phyloP scores from a whole-genome alignment of 1,140 invertebrate species.

The Drosophila sp. region DNA sequence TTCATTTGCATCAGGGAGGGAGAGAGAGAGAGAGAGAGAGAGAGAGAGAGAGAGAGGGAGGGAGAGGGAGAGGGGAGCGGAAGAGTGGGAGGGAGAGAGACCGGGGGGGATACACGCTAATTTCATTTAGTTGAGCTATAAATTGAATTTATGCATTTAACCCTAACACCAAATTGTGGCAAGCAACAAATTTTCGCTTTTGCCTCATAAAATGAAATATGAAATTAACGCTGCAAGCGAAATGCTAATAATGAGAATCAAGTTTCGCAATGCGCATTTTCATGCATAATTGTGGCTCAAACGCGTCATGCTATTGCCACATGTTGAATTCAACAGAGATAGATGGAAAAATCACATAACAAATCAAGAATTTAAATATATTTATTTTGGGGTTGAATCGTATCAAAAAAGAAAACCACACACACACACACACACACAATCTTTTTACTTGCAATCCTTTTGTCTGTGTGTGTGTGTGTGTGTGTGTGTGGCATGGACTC shows the following conservation, averaged over 20 bases:
- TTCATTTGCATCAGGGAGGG: too few relatives aligned
- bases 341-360: neutral
- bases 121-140: slow-evolving; percentile 46
- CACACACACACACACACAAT: neutral
- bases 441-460: slow-evolving; percentile 2
- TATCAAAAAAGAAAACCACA: neutral
- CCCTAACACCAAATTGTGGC: slow-evolving; percentile 28
- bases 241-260: slow-evolving; percentile 16
- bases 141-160: slow-evolving; percentile 40
- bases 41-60: too few relatives aligned
- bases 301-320: neutral
- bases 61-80: too few relatives aligned
- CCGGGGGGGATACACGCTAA: slow-evolving; percentile 3
- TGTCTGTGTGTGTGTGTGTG: too few relatives aligned
- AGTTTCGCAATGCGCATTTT: neutral
- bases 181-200: slow-evolving; percentile 29
- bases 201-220: slow-evolving; percentile 4
- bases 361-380: neutral
- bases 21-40: too few relatives aligned
- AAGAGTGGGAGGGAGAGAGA: too few relatives aligned
- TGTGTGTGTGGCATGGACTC: slow-evolving; percentile 24
- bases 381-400: neutral
- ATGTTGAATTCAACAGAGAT: neutral
- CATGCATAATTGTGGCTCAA: slow-evolving; percentile 2
- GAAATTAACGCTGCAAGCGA: slow-evolving; percentile 18